Evolutionary conservation across 35 echinoderm and acorn worm species (phyloP), one percentile per base, ranked within the genome.

Genomic region (Nesometra sesokonis): DNA sequence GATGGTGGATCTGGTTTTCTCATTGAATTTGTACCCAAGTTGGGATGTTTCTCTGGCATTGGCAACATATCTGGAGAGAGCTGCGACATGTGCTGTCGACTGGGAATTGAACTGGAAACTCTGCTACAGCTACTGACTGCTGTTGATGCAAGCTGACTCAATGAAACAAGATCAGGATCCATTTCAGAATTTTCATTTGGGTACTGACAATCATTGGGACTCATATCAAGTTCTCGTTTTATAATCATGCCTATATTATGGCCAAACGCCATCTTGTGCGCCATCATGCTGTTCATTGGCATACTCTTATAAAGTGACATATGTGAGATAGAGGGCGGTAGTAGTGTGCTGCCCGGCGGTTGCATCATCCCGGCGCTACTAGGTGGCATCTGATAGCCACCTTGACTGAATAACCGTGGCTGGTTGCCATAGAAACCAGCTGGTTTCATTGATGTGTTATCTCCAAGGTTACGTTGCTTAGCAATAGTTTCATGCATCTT

Each of bases 401-500:
- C 88, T 78, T 93, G 91, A 17, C 85, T 88, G 81, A 97, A 97
- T 86, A 97, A 77, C 36, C 90, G 91, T 29, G 90, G 94, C 35
- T 97, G 94, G 91, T 97, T 97, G 86, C 94, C 88, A 79, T 97
- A 97, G 80, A 97, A 97, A 86, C 94, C 94, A 37, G 94, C 94
- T 57, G 94, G 88, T 77, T 82, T 82, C 79, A 93, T 93, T 21
- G 90, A 82, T 29, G 91, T 88, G 37, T 67, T 77, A 27, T 97
- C 94, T 23, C 91, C 94, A 78, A 88, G 84, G 77, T 82, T 97
- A 2, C 90, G 92, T 85, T 98, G 92, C 32, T 94, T 91, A 57
- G 95, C 92, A 30, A 98, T 98, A 33, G 92, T 98, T 57, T 98
- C 95, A 76, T 98, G 95, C 95, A 98, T 98, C 52, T 90, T 93